Base-by-base conservation (phyloP, 2,113 vertebrate genomes). In the Tor tambroides region DNA sequence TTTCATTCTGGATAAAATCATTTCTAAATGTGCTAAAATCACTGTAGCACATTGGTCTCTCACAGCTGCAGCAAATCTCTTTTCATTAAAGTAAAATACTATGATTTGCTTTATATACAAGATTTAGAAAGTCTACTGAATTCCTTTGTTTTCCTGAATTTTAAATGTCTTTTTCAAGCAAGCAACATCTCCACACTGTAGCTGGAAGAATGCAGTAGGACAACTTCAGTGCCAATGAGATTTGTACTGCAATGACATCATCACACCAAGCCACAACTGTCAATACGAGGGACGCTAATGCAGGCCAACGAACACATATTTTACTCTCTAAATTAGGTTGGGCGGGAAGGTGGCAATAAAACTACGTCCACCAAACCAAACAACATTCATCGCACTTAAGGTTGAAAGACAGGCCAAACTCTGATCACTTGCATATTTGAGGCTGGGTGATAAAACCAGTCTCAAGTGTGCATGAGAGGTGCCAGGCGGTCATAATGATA, bases 311-410 rank as follows among this genome's bases (percentile, higher is more conserved):
- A 41, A 67, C 79, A 83, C 30, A 72, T 74, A 59, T 72, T 56
- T 81, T 74, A 85, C 77, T 54, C 8, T 65, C 4, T 26, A 84
- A 87, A 84, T 80, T 56, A 71, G 23, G 10, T 6, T 30, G 51
- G 77, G 69, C 35, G 11, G 1, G 35, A 12, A n/a, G 65, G 80
- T 49, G 26, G 61, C 35, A 41, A 87, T 89, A 85, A 85, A 88
- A 88, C 79, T 0, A 69, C 77, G 35, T 81, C 80, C 90, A 84
- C 59, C 79, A 89, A 85, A 89, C 41, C 86, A 87, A 90, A 91
- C 84, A 88, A 90, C 87, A 91, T 89, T 88, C 80, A 84, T 74
- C 71, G 30, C 86, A 86, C 79, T 87, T 87, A 87, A 89, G 30
- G 81, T 61, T 28, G 74, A 72, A 85, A 79, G 86, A 59, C 71